Conservation (phyloP, 2,888 invertebrate genomes). For the Pristionchus maxplancki region DNA sequence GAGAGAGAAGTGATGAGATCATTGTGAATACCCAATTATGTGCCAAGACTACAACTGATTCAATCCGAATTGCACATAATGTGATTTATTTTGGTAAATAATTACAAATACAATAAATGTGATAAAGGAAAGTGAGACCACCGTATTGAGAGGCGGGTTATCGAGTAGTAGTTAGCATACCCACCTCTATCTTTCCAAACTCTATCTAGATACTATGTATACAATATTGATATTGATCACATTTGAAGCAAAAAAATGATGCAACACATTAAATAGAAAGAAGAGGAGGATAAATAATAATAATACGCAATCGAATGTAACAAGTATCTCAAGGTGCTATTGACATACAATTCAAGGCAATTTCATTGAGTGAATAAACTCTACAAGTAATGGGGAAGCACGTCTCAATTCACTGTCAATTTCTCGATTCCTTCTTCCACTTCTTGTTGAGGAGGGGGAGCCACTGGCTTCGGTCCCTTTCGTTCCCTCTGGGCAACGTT, state of each 20-base stretch:
- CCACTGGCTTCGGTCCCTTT: conserved; percentile 22
- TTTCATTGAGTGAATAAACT: conserved; percentile 11
- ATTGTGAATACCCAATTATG: neutral
- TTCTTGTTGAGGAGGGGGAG: neutral
- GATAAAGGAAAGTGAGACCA: neutral
- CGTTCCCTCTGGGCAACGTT: conserved; percentile 59
- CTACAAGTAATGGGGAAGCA: neutral
- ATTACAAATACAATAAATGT: conserved; percentile 15
- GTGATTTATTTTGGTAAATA: neutral
- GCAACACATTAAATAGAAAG: conserved; percentile 39
- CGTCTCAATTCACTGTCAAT: neutral
- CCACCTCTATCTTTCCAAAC: conserved; percentile 10
- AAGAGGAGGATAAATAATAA: no score
- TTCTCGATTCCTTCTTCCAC: conserved; percentile 29
- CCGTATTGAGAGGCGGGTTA: conserved; percentile 6
- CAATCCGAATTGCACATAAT: no score
- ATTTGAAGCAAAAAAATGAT: neutral
- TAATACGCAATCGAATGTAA: conserved; percentile 17
- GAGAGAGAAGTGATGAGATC: no score
- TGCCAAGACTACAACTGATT: neutral
- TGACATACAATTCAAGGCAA: conserved; percentile 10
- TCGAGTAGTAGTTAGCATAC: conserved; percentile 20
- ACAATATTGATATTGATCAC: conserved; percentile 7
- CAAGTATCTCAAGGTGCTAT: conserved; percentile 33
- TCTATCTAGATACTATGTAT: conserved; percentile 2